Percentiles rank a stretch among this genome's conserved stretches.
Conservation (phyloP, 2,888 invertebrate species). For the Aphodius granarius region DNA sequence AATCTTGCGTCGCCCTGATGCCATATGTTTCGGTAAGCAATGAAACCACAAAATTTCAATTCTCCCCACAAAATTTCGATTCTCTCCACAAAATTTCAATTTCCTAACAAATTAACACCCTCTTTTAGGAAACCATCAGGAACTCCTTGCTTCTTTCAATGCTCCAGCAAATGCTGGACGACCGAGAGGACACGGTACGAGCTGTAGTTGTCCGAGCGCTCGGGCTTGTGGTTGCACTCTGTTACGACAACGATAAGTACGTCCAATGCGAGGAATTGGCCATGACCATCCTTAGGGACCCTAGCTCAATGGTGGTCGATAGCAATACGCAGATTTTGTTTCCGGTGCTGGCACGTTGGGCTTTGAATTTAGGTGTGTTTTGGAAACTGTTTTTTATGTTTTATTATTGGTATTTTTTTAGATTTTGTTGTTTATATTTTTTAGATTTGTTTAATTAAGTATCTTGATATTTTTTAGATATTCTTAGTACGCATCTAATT, state of each 20-base stretch:
- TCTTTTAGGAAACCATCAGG: slow-evolving; percentile 59
- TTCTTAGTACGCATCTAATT: slow-evolving; percentile 59
- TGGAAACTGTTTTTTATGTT: background rate
- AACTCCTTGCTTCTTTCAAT: slow-evolving; percentile 71
- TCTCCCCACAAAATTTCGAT: background rate
- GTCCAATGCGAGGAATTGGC: slow-evolving; percentile 62
- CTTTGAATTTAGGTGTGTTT: slow-evolving; percentile 50
- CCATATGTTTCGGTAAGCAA: slow-evolving; percentile 65
- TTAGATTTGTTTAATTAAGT: background rate
- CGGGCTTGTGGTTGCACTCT: slow-evolving; percentile 62
- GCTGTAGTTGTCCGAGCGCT: slow-evolving; percentile 65
- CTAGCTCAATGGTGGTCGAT: slow-evolving; percentile 58
- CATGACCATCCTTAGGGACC: slow-evolving; percentile 61
- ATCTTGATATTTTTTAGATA: slow-evolving; percentile 45
- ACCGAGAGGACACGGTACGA: slow-evolving; percentile 64
- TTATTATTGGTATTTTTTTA: background rate
- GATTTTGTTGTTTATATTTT: background rate
- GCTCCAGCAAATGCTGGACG: slow-evolving; percentile 73
- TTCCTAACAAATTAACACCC: slow-evolving; percentile 25
- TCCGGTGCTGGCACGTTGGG: slow-evolving; percentile 68
- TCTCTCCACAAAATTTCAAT: background rate
- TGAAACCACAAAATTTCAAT: no score
- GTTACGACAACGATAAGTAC: slow-evolving; percentile 68
- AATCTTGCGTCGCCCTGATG: slow-evolving; percentile 67
- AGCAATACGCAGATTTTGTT: slow-evolving; percentile 59